These are phyloP conservation scores for Papilio gigon DNA, from an alignment of 2,888 invertebrate species.

Conservation along the genomic window DNA sequence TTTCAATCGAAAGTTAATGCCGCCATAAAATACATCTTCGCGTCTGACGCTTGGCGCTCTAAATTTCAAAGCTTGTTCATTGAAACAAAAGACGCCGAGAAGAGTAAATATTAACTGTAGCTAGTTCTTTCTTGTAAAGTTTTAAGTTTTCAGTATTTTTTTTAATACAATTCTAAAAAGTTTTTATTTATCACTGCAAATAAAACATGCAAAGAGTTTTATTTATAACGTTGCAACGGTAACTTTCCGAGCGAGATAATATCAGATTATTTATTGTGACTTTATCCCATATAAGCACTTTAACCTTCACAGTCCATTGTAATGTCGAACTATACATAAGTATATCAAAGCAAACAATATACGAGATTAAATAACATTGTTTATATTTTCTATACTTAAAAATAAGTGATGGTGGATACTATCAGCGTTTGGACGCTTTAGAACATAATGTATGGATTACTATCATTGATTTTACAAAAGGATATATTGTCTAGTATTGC, in stretches of 20 bases:
- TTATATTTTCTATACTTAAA: too few species aligned
- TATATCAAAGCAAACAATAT: neutral
- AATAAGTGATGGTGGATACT: too few species aligned
- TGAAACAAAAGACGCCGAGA: neutral
- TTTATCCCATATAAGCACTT: slow-evolving; percentile 6
- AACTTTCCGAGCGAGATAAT: neutral
- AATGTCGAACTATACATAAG: neutral
- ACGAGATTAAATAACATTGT: neutral
- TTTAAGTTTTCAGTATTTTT: neutral
- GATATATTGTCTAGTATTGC: too few species aligned
- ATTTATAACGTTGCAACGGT: neutral
- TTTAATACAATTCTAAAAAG: too few species aligned
- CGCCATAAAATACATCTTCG: neutral
- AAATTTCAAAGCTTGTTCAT: neutral
- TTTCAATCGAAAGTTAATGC: neutral
- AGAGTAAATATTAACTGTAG: neutral
- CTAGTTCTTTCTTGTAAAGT: neutral
- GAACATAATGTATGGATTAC: too few species aligned
- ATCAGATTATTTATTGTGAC: neutral
- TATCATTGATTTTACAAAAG: too few species aligned
- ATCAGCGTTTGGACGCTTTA: too few species aligned
- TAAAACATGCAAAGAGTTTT: neutral
- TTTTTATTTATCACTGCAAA: too few species aligned
- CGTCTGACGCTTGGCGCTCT: neutral
- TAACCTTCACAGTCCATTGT: slow-evolving; percentile 3